Conservation (phyloP, 2,113 vertebrate genomes). For the Tragelaphus buxtoni region DNA sequence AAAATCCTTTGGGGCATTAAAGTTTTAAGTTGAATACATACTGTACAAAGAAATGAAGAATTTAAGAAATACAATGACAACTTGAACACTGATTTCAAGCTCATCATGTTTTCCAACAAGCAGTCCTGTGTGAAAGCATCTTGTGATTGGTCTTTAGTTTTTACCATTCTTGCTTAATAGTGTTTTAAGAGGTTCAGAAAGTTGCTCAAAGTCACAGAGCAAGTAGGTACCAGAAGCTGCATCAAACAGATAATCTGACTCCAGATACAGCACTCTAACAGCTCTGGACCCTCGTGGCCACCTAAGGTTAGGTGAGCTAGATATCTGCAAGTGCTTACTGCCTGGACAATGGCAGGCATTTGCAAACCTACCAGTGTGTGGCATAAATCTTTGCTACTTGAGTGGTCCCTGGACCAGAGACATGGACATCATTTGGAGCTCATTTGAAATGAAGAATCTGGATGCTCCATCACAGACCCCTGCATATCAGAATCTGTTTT, state of each 20-base stretch:
- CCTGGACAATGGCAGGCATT: not conserved
- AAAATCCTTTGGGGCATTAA: not conserved
- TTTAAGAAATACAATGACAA: not conserved
- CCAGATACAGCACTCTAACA: not conserved
- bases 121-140: not conserved
- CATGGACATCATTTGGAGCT: not conserved
- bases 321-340: not conserved
- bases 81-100: not conserved
- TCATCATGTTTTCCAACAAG: not conserved
- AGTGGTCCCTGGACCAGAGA: not conserved
- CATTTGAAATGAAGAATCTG: not conserved
- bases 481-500: not conserved
- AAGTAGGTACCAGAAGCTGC: not conserved
- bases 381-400: not conserved
- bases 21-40: not conserved
- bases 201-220: not conserved
- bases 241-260: not conserved
- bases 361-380: not conserved
- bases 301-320: not conserved
- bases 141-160: not conserved
- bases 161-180: not conserved
- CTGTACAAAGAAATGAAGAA: not conserved
- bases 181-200: not conserved
- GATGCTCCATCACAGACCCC: not conserved
- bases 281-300: not conserved